These are phyloP conservation scores for Reinhardtius hippoglossoides DNA, from an alignment of 2,113 vertebrate species.

Conservation along the genomic window DNA sequence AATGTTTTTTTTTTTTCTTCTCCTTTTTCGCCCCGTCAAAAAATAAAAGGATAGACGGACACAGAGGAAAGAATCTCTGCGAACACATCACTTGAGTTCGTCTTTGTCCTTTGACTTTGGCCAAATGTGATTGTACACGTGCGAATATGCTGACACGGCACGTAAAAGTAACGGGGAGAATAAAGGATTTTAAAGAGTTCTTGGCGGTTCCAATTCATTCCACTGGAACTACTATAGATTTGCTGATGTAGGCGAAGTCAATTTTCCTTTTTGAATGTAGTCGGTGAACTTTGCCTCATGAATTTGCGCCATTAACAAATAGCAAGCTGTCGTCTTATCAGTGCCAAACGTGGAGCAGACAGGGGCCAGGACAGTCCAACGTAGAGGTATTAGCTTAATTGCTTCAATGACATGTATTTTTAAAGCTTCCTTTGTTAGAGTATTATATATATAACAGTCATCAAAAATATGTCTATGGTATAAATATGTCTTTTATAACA, in stretches of 20 bases:
- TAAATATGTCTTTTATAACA: too few relatives aligned
- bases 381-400: neutral
- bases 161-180: neutral
- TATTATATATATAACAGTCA: too few relatives aligned
- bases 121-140: neutral
- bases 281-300: neutral
- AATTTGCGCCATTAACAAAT: neutral
- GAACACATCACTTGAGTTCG: neutral
- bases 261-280: too few relatives aligned
- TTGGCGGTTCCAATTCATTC: too few relatives aligned
- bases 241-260: neutral
- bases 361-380: neutral
- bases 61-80: slow-evolving; percentile 11
- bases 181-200: neutral
- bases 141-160: neutral
- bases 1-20: slow-evolving; percentile 13
- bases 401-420: too few relatives aligned
- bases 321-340: neutral
- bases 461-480: too few relatives aligned
- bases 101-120: neutral
- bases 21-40: slow-evolving; percentile 7
- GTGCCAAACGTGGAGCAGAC: neutral
- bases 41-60: slow-evolving; percentile 7
- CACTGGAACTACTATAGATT: neutral
- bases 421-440: too few relatives aligned